phyloP scores from a whole-genome alignment of 2,797 vertebrate genomes.

The Spinus pinus region DNA sequence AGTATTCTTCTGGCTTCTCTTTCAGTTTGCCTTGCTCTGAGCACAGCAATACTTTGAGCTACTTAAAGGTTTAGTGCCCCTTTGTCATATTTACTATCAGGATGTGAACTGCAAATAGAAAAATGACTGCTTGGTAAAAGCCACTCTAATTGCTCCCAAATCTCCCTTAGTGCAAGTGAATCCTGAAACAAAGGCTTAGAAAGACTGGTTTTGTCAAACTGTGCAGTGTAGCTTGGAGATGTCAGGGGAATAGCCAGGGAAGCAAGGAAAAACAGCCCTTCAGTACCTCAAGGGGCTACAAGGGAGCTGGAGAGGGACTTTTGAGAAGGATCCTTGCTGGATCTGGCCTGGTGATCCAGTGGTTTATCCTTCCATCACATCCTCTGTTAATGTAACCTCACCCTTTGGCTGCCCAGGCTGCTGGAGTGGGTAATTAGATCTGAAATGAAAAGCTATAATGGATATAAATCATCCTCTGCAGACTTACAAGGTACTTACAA shows the following conservation, averaged over 20 bases:
- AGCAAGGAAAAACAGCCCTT: not conserved
- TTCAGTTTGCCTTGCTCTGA: not conserved
- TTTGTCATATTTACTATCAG: slow-evolving; percentile 49
- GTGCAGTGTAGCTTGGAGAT: not conserved
- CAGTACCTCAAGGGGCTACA: not conserved
- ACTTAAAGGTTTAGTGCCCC: slow-evolving; percentile 3
- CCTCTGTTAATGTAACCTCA: not conserved
- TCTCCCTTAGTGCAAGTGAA: not conserved
- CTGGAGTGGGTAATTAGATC: not conserved
- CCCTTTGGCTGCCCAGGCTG: not conserved
- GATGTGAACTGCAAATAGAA: not conserved
- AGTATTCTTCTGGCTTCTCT: not conserved
- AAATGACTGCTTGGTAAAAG: slow-evolving; percentile 15
- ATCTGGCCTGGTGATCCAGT: not conserved
- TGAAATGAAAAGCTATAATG: not conserved
- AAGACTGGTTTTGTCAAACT: not conserved
- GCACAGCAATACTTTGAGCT: not conserved
- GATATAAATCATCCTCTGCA: not conserved
- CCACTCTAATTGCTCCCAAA: not conserved
- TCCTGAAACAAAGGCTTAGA: slow-evolving; percentile 13
- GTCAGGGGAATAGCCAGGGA: not conserved
- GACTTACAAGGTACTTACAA: not conserved
- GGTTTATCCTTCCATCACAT: not conserved
- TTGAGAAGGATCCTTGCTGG: not conserved
- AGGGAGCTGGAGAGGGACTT: not conserved